Evolutionary conservation across 2,888 invertebrate species (phyloP), one percentile per base, ranked within the genome.

Genomic region (Lordiphosa andalusiaca): DNA sequence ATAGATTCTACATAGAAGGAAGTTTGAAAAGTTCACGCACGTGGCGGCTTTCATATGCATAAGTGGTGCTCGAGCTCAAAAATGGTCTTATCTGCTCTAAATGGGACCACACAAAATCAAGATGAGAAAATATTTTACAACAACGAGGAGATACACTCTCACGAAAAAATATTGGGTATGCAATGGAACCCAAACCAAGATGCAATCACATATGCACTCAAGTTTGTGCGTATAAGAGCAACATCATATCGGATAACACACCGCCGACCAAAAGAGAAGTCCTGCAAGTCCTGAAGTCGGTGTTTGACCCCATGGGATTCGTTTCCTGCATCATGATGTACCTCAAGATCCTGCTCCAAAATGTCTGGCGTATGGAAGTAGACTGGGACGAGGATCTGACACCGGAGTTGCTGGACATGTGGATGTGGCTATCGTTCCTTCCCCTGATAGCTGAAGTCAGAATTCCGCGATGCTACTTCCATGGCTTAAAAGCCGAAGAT

Each of bases 281-380:
- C 30, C 12, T 44, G 1, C 44, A 30, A 30, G 25, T 44, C 12
- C 13, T 44, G 30, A 30, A 33, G 44, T 44, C 44, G 25, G 44
- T 44, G 6, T 44, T 44, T 7, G 44, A 44, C 30, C 44, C 44
- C 7, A 30, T 44, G 25, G 44, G 33, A 12, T 44, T 35, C n/a
- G 35, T 35, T 3, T 35, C 38, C 3, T 38, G 21, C 21, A 21
- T 21, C 21, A 44, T 44, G 44, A 44, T 30, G 30, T 30, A 44
- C n/a, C 25, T 44, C n/a, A 44, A 44, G 13, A 44, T 44, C 25
- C 44, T 44, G 13, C 44, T 30, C 30, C 44, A 25, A 9, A 10
- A 44, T 5, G 23, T 44, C 3, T 30, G 44, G 44, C 30, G 44
- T 4, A 7, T 12, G 4, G 33, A 44, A 33, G 33, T 50, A 1